Evolutionary conservation across 1,140 invertebrate genomes (phyloP).

Genomic region (Lysiphlebus fabarum): DNA sequence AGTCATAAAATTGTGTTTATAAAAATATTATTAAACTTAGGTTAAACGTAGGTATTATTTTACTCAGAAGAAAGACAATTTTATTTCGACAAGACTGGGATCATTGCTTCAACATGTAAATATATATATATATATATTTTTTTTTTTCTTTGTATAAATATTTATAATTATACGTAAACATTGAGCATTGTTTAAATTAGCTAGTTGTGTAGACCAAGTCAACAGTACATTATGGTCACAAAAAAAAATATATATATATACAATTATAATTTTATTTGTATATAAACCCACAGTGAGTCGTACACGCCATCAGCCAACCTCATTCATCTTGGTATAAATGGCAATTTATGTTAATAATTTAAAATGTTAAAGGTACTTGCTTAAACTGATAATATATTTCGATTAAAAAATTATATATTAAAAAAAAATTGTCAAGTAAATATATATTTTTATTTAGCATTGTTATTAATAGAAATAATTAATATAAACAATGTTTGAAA

Average conservation of each 20-base stretch:
- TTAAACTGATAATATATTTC: neutral
- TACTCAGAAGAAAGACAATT: slow-evolving; percentile 17
- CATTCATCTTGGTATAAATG: slow-evolving; percentile 17
- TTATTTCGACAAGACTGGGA: slow-evolving; percentile 24
- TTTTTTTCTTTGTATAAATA: neutral
- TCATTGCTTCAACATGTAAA: slow-evolving; percentile 6
- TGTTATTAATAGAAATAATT: no score
- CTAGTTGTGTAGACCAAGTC: slow-evolving; percentile 31
- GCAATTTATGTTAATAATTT: slow-evolving; percentile 15
- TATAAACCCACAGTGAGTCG: neutral
- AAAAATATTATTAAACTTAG: slow-evolving; percentile 4
- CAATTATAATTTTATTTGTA: slow-evolving; percentile 4
- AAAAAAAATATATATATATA: slow-evolving; percentile 9
- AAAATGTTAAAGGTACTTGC: neutral
- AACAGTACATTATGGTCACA: slow-evolving; percentile 20
- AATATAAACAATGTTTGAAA: no score
- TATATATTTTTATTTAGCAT: no score
- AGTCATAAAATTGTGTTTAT: slow-evolving; percentile 27
- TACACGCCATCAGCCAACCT: slow-evolving; percentile 15
- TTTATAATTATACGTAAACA: neutral
- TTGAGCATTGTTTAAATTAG: slow-evolving; percentile 30
- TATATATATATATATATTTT: neutral
- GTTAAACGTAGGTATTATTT: slow-evolving; percentile 21
- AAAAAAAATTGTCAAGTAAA: no score
- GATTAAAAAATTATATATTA: no score